Evolutionary conservation across 2,797 vertebrate genomes (phyloP).

Genomic region (Jordanella pulchra): DNA sequence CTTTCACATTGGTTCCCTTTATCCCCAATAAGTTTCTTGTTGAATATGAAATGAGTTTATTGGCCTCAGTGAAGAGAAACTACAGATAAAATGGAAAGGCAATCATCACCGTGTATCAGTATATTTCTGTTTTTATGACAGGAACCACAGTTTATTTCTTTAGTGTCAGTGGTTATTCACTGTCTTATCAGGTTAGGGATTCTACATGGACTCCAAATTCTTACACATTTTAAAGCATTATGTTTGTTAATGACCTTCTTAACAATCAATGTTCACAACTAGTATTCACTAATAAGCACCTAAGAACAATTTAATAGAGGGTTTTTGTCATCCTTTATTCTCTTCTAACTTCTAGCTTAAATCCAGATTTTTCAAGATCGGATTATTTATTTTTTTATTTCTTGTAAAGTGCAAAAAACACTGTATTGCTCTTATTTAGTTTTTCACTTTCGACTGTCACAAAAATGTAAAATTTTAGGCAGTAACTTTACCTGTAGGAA

Average conservation of each 20-base stretch:
- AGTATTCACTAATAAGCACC: not conserved
- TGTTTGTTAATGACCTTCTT: not conserved
- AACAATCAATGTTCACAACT: no score
- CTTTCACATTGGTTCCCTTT: not conserved
- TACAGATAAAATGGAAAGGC: no score
- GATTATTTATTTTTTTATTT: no score
- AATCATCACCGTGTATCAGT: not conserved
- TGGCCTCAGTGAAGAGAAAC: no score
- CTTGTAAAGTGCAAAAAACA: no score
- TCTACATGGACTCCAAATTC: not conserved
- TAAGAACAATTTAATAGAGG: not conserved
- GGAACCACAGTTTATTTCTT: not conserved
- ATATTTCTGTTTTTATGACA: slow-evolving; percentile 2
- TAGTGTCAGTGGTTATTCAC: not conserved
- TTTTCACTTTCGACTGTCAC: no score
- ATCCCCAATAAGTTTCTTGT: slow-evolving; percentile 9
- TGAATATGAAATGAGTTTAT: not conserved
- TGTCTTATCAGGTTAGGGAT: not conserved
- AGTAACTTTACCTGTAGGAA: no score
- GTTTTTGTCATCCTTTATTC: no score
- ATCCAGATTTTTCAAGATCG: no score
- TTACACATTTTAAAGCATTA: not conserved
- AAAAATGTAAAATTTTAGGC: no score
- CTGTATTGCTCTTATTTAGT: no score
- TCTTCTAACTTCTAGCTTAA: no score